Evolutionary conservation across 2,113 vertebrate genomes (phyloP).

Genomic region (Pteronura brasiliensis): DNA sequence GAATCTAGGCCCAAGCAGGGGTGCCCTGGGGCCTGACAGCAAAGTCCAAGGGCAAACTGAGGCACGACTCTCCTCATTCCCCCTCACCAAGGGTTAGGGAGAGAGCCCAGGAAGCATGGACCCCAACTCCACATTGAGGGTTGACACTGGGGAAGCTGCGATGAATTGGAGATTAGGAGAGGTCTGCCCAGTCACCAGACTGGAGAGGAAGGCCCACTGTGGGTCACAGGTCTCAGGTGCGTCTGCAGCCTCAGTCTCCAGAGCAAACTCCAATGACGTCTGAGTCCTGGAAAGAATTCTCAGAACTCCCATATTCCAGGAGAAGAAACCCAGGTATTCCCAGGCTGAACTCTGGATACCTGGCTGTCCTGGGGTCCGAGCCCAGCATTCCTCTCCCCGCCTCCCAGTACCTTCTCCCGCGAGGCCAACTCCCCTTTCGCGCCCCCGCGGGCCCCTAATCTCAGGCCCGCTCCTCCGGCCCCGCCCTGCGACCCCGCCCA

Average conservation of each 20-base stretch:
- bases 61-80: neutral
- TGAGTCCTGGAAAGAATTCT: neutral
- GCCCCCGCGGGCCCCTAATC: neutral
- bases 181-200: neutral
- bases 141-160: neutral
- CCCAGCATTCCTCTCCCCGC: neutral
- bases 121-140: neutral
- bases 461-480: neutral
- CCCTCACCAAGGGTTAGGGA: neutral
- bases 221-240: neutral
- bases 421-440: neutral
- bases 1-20: neutral
- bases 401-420: neutral
- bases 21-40: neutral
- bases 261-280: neutral
- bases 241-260: neutral
- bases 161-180: neutral
- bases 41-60: constrained; percentile 15
- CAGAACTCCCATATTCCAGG: neutral
- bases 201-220: neutral
- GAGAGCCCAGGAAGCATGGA: neutral
- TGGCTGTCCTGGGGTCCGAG: neutral
- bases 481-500: neutral
- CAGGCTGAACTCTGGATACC: neutral
- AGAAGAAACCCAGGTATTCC: neutral